phyloP scores from a whole-genome alignment of 1,140 invertebrate species.

The Drosophila nasuta region DNA sequence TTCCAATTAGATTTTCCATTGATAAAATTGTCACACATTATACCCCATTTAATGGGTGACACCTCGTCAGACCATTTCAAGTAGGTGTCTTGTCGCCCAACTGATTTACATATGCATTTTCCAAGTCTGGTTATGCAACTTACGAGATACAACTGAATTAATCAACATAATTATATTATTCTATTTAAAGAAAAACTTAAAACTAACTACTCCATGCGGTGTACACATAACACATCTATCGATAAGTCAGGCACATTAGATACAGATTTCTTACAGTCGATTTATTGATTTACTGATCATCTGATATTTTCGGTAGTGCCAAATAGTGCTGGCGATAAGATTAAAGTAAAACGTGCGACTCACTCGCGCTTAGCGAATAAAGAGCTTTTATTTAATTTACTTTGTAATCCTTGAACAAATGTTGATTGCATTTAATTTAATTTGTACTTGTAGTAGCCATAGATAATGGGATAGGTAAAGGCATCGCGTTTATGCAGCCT shows the following conservation, averaged over 20 bases:
- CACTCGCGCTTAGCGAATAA: neutral
- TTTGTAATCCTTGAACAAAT: neutral
- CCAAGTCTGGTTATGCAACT: constrained; percentile 42
- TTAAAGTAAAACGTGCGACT: constrained; percentile 28
- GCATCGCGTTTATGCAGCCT: no score
- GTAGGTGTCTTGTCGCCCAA: constrained; percentile 28
- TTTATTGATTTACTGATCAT: constrained; percentile 35
- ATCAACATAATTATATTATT: constrained; percentile 20
- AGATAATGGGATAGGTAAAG: no score
- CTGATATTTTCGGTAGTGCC: constrained; percentile 47
- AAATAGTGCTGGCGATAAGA: constrained; percentile 55
- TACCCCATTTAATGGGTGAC: constrained; percentile 48
- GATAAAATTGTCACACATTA: constrained; percentile 63
- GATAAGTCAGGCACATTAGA: constrained; percentile 29
- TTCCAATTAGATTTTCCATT: constrained; percentile 55
- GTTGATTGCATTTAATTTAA: neutral
- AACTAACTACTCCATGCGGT: constrained; percentile 6
- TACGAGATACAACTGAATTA: neutral
- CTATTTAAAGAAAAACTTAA: neutral
- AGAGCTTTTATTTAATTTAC: neutral
- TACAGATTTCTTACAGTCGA: constrained; percentile 41
- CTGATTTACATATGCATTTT: constrained; percentile 46
- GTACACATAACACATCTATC: constrained; percentile 23
- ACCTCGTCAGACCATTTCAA: constrained; percentile 45
- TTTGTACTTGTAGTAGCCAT: no score